Evolutionary conservation across 2,888 invertebrate genomes (phyloP).

Genomic region (Eristalis tenax): DNA sequence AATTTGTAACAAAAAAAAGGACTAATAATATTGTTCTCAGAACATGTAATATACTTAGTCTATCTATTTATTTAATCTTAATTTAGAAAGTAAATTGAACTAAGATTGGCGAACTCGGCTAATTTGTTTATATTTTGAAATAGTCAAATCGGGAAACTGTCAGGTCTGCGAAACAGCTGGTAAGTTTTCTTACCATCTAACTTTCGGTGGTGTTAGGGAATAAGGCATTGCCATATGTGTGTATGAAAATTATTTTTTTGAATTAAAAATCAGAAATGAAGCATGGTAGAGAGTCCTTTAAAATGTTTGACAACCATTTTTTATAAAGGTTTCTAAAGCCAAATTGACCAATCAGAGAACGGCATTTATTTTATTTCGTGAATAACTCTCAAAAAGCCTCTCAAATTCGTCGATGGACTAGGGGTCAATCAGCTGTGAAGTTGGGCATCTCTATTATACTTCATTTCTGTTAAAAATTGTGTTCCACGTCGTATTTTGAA

Average conservation of each 20-base stretch:
- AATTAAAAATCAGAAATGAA: too few species aligned
- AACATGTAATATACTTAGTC: not conserved
- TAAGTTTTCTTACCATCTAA: not conserved
- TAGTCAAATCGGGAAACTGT: not conserved
- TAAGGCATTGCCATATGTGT: not conserved
- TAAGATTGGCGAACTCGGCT: not conserved
- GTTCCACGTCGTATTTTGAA: too few species aligned
- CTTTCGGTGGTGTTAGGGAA: not conserved
- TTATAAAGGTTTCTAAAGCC: too few species aligned
- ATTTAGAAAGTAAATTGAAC: not conserved
- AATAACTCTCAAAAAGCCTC: too few species aligned
- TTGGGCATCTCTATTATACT: too few species aligned
- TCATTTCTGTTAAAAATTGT: too few species aligned
- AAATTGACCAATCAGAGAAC: too few species aligned
- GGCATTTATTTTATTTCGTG: too few species aligned
- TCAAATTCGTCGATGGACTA: too few species aligned
- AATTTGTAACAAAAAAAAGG: not conserved
- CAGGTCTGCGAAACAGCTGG: not conserved
- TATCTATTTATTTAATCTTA: not conserved
- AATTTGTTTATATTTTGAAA: slow-evolving; percentile 9
- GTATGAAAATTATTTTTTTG: not conserved
- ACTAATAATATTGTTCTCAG: not conserved
- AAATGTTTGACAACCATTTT: too few species aligned
- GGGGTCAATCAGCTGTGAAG: too few species aligned
- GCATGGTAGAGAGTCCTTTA: too few species aligned